Percentiles rank a stretch among this genome's conserved stretches.
These are phyloP conservation scores for Ceyx melanurus DNA, from an alignment of 2,113 vertebrate genomes.

Conservation along the genomic window DNA sequence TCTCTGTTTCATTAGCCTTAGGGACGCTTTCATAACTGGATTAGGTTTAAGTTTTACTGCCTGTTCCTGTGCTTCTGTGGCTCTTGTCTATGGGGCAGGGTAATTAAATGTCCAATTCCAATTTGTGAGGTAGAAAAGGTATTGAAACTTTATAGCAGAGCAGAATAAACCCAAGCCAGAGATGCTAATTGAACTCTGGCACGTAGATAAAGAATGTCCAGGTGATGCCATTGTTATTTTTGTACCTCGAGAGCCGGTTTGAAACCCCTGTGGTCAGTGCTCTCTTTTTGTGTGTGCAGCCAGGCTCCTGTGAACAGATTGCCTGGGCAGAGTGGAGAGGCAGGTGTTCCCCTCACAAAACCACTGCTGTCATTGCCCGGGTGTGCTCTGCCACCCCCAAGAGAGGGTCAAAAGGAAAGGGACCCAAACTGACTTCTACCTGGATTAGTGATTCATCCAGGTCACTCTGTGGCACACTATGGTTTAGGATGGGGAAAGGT, in stretches of 20 bases:
- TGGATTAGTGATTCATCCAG: neutral
- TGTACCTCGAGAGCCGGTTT: constrained; percentile 42
- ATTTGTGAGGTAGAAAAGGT: constrained; percentile 19
- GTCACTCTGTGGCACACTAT: neutral
- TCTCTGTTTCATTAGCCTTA: neutral
- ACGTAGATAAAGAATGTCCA: neutral
- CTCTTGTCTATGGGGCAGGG: neutral
- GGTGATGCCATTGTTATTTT: constrained; percentile 68
- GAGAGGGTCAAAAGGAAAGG: constrained; percentile 12
- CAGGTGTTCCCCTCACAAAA: constrained; percentile 58
- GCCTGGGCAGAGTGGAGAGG: constrained; percentile 38
- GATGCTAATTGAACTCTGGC: constrained; percentile 30
- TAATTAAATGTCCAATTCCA: constrained; percentile 16
- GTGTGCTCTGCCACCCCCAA: neutral
- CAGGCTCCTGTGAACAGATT: constrained; percentile 41
- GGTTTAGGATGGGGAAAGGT: neutral
- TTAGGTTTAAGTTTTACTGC: neutral
- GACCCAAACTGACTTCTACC: neutral
- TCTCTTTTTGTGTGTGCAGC: neutral
- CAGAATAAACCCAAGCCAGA: neutral
- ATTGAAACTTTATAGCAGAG: neutral
- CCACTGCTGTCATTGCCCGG: neutral
- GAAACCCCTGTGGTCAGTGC: constrained; percentile 41
- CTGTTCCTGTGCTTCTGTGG: neutral
- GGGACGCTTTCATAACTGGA: neutral